Evolutionary conservation across 2,113 vertebrate genomes (phyloP).

Genomic region (Melanostigma gelatinosum): DNA sequence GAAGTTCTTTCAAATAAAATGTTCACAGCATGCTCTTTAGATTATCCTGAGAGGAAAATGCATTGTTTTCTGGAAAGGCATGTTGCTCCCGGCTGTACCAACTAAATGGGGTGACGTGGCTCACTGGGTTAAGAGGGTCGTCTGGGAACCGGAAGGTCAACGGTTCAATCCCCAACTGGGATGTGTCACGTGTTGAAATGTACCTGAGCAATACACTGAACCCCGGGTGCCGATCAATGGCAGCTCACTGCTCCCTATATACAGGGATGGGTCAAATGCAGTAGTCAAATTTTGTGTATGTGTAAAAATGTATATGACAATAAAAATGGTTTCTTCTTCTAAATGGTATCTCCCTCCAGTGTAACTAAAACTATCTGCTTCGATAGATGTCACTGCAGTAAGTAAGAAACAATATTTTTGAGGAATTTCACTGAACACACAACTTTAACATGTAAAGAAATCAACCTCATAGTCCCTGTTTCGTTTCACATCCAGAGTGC

Average conservation of each 20-base stretch:
- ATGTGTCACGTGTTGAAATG: too few species aligned
- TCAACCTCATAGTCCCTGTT: background rate
- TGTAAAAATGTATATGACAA: too few species aligned
- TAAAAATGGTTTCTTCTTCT: background rate
- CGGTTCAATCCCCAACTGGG: too few species aligned
- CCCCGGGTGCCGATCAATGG: too few species aligned
- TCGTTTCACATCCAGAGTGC: background rate
- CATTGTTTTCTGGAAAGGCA: background rate
- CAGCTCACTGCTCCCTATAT: too few species aligned
- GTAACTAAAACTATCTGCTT: background rate
- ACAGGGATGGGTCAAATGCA: too few species aligned
- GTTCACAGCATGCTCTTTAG: constrained; percentile 8
- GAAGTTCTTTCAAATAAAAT: constrained; percentile 18
- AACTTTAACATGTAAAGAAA: background rate
- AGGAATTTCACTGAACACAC: background rate
- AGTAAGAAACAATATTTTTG: background rate
- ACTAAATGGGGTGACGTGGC: background rate
- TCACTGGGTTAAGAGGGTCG: too few species aligned
- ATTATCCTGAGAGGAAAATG: constrained; percentile 26
- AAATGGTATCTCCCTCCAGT: background rate
- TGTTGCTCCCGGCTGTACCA: background rate
- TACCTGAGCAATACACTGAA: too few species aligned
- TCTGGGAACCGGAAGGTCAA: too few species aligned
- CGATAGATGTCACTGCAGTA: background rate
- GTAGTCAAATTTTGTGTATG: too few species aligned